Evolutionary conservation across 35 echinoderm and acorn worm genomes (phyloP), one percentile per base, ranked within the genome.

Genomic region (Apostichopus parvimensis): DNA sequence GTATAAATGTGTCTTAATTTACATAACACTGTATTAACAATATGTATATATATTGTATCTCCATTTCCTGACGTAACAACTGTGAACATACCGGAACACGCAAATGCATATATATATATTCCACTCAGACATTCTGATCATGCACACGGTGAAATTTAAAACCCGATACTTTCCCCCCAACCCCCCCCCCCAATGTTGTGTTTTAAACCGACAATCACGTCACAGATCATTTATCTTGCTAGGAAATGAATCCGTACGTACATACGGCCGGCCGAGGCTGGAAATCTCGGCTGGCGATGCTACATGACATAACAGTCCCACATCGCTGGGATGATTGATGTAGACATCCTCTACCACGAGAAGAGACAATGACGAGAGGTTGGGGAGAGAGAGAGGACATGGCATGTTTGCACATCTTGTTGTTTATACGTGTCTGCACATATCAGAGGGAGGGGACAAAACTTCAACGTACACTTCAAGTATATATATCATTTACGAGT

Each of bases 151-250:
- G 58, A 61, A 61, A 61, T 61, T 61, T 61, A 61, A 61, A 61
- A 61, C 58, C 58, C 58, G 58, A 61, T 61, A 12, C 58, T 8
- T 61, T n/a, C n/a, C 58, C 58, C 58, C 58, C 58, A 1, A 9
- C 3, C 34, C 34, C 34, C 34, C 34, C 34, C 34, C 34, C 2
- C 34, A 45, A 45, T 84, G 81, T 61, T 56, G 17, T 84, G 11
- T 20, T 58, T 59, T 58, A 59, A 58, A 60, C 57, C 81, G 57
- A 5, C 57, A 59, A 84, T 84, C 81, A 84, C 81, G 81, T 84
- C 81, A 84, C 54, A 84, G 81, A 59, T 84, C 81, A 84, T 84
- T 84, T n/a, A 84, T 84, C 81, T 84, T 75, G 21, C 81, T 25
- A 58, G 6, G 81, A 84, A 84, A 84, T 21, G 56, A 25, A 84